Evolutionary conservation across 2,797 vertebrate genomes (phyloP), one percentile per base, ranked within the genome.

Genomic region (Platalea minor): DNA sequence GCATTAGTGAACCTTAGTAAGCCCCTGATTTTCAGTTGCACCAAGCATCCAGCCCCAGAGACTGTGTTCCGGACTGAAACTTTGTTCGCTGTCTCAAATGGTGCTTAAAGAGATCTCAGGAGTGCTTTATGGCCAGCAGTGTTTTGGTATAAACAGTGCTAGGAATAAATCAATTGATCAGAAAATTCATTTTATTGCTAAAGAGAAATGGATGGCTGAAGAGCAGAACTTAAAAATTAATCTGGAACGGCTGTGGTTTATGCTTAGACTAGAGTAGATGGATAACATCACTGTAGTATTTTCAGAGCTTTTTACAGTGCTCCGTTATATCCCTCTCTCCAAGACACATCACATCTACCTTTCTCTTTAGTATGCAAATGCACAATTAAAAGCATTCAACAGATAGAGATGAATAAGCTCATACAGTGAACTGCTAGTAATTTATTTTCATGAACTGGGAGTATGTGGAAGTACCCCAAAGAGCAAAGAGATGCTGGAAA

Each of bases 351-450:
- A 64, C 64, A 78, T 79, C 51, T 54, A 83, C 93, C 89, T 93
- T 96, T 84, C 31, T 93, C 57, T 80, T 94, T 93, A 94, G 79
- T 87, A 92, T 94, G 88, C 85, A 97, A 96, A 95, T 95, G 37
- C 79, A 63, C 96, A 96, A 96, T 97, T 96, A 97, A 97, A 97
- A 96, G 39, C 82, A 80, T 89, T 96, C 85, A 91, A 19, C 89
- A 94, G 92, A 93, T 94, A 85, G 76, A 93, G 91, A 93, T 95
- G 83, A 96, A 95, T 92, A 92, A 94, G 85, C 85, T 73, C 95
- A 93, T 97, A 84, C 75, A 96, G 51, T 54, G 60, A 84, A 87
- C 50, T 63, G 91, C 76, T 79, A n/a, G 64, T 94, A 88, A 95
- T 91, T 97, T 89, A 39, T 95, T 97, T 97, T 96, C 70, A 60